Evolutionary conservation across 2,888 invertebrate species (phyloP), one percentile per base, ranked within the genome.

Genomic region (Platerodrilus igneus): DNA sequence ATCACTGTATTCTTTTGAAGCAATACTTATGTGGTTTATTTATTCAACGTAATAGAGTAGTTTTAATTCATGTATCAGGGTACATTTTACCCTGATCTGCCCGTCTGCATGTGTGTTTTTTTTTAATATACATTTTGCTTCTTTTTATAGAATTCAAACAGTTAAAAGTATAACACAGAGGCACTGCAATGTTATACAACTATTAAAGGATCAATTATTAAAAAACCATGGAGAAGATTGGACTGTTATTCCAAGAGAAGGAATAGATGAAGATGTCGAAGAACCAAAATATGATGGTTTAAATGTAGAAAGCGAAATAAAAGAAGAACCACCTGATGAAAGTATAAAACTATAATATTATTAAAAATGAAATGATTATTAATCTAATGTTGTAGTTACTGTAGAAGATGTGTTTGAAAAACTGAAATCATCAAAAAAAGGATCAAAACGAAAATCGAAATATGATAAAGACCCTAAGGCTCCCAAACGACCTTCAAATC

Each of bases 401-500:
- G 21, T 30, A 10, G 58, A 61, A 35, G 60, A 59, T 23, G 66
- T 65, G 50, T 45, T 57, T 23, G 63, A 59, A 38, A 58, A 57
- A 44, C 27, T 48, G 3, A 62, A 58, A 50, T 35, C 57, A 2
- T 42, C 47, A 0, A 69, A 68, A 51, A 65, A 62, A 40, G 62
- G 74, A 38, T 68, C 73, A 4, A 78, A 78, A 59, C 67, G 77
- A 51, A 83, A 81, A 69, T 57, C 67, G 23, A 78, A 77, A 64
- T 53, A 67, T 3, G 76, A 76, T 52, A 69, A 69, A 55, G 86
- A 85, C 67, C 84, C 84, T 1, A 83, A 83, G 67, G 84, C 84
- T 29, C 85, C 86, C 1, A 86, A 86, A 60, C 75, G 84, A 50
- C 85, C 85, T 1, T 83, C 84, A 35, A 86, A 86, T 74, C 85